Evolutionary conservation across 1,140 invertebrate genomes (phyloP), one percentile per base, ranked within the genome.

Genomic region (Halotydeus destructor): DNA sequence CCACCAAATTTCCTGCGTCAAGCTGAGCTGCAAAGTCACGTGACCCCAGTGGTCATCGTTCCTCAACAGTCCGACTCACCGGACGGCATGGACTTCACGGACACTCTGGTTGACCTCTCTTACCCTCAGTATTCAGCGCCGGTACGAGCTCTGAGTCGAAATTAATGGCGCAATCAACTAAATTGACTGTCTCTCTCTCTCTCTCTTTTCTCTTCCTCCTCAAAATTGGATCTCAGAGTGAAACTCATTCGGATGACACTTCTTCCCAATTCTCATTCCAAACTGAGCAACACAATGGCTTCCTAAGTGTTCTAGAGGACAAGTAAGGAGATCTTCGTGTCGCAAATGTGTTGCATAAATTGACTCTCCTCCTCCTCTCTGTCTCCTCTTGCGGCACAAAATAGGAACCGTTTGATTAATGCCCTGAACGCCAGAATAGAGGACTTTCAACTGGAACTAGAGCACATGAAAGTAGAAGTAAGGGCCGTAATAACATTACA

Each of bases 1-100:
- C 84, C 88, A 48, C 91, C 91, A 4, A 96, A 98, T 58, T 96
- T 98, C 62, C 64, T 93, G 38, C 71, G 85, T 45, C 80, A 86
- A 61, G 74, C 84, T 26, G 88, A 96, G 56, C 72, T 98, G 53
- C 72, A 76, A 38, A 78, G 76, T 27, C 96, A 98, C 55, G 75
- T 88, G 19, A 84, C 88, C 19, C 89, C 88, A 8, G 83, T 91
- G 33, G 86, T 91, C 6, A 73, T 84, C 33, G 71, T 96, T 28
- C 79, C 79, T 4, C 67, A 65, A 41, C 73, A 76, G 35, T 72
- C 78, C 16, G 64, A 68, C 1, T 75, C 78, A 49, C 66, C 68
- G 24, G 66, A 57, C 12, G 32, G 45, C 43, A 53, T 41, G 53
- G 59, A 57, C 48, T 54, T 43, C 30, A 55, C 45, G 24, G 52